Percentiles rank a stretch among this genome's conserved stretches.
These are phyloP conservation scores for Gnatocerus cornutus DNA, from an alignment of 2,888 invertebrate species.

Conservation along the genomic window DNA sequence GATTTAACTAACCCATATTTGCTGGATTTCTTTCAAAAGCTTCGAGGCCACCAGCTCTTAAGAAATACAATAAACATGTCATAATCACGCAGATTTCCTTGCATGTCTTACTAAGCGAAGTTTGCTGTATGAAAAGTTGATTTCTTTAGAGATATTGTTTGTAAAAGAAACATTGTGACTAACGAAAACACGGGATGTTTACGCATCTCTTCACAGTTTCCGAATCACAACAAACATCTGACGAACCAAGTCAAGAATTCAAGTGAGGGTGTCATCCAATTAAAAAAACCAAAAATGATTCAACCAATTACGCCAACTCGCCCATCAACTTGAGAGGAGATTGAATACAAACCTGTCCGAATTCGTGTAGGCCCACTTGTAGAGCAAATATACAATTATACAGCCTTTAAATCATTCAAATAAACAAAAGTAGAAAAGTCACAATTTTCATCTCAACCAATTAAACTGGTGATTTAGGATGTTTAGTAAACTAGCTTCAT, in stretches of 20 bases:
- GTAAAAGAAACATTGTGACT: background rate
- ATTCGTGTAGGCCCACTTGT: slow-evolving; percentile 18
- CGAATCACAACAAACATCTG: slow-evolving; percentile 8
- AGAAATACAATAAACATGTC: too few species aligned
- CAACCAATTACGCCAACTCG: slow-evolving; percentile 36
- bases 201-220: background rate
- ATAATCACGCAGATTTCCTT: too few species aligned
- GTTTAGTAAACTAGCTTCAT: background rate
- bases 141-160: too few species aligned
- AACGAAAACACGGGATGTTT: background rate
- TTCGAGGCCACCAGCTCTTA: too few species aligned
- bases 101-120: too few species aligned
- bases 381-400: slow-evolving; percentile 16
- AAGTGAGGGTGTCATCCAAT: slow-evolving; percentile 28
- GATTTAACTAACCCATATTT: too few species aligned
- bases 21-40: too few species aligned
- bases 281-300: slow-evolving; percentile 30
- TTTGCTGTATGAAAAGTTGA: too few species aligned
- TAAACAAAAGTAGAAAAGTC: slow-evolving; percentile 29
- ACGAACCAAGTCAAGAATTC: background rate
- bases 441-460: slow-evolving; percentile 20
- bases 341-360: slow-evolving; percentile 30
- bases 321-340: slow-evolving; percentile 26
- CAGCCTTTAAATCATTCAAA: slow-evolving; percentile 11
- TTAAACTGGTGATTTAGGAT: slow-evolving; percentile 19